Evolutionary conservation across 2,797 vertebrate species (phyloP).

Genomic region (Pogoniulus pusillus): DNA sequence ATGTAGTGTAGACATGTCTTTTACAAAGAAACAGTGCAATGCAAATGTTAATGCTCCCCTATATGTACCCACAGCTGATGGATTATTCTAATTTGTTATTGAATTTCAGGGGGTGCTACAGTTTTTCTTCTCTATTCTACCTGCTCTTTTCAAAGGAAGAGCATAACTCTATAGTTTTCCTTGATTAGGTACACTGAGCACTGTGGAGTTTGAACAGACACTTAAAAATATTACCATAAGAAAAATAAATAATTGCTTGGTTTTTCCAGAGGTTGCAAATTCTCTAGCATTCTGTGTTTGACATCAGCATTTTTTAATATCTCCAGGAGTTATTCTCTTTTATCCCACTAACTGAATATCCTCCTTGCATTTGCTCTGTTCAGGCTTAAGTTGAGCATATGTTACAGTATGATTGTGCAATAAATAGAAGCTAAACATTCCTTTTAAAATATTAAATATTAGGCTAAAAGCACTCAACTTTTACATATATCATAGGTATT

Average conservation of each 20-base stretch:
- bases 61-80: neutral
- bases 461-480: neutral
- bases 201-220: neutral
- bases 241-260: neutral
- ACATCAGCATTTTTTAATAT: neutral
- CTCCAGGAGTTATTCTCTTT: neutral
- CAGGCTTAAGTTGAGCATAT: neutral
- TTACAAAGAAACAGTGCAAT: conserved; percentile 1
- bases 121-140: neutral
- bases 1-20: conserved; percentile 36
- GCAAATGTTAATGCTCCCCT: neutral
- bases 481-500: neutral
- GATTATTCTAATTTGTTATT: neutral
- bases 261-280: neutral
- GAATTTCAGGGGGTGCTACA: neutral
- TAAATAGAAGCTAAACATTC: neutral
- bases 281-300: neutral
- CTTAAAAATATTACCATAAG: neutral
- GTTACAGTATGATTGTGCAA: neutral
- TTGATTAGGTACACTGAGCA: neutral
- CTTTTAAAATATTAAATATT: neutral
- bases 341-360: neutral
- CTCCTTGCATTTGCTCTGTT: neutral
- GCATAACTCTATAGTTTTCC: neutral
- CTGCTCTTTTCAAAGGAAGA: neutral